A percentile compares a stretch with the other conserved stretches of the same genome.
Conservation (phyloP, 2,113 vertebrate species). For the Sebastes fasciatus region DNA sequence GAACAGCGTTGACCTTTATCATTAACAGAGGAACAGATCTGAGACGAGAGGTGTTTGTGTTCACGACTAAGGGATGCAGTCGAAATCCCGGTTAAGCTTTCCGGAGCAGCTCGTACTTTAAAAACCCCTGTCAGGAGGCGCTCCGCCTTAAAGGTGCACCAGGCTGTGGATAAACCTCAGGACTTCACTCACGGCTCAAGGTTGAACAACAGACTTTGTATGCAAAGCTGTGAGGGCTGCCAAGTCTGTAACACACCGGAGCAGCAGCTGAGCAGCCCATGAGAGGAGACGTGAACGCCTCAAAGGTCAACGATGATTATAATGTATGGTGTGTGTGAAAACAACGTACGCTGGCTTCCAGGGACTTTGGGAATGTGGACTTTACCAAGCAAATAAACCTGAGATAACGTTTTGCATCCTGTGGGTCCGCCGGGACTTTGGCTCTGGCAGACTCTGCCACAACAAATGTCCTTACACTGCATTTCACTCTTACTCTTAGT, state of each 20-base stretch:
- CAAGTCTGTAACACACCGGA: not conserved
- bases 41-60: constrained; percentile 1
- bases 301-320: constrained; percentile 42
- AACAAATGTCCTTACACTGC: not conserved
- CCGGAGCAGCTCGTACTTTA: constrained; percentile 13
- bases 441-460: not conserved
- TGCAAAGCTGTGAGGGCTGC: constrained; percentile 20
- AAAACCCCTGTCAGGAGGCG: constrained; percentile 1
- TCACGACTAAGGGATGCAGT: not conserved
- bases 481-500: not conserved
- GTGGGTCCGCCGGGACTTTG: not conserved
- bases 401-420: constrained; percentile 15
- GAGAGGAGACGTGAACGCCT: not conserved
- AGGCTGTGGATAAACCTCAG: constrained; percentile 13
- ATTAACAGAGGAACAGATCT: not conserved
- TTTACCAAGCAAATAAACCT: constrained; percentile 38
- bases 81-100: constrained; percentile 33
- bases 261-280: not conserved
- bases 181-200: constrained; percentile 4
- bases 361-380: not conserved
- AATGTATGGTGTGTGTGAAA: constrained; percentile 10
- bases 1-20: not conserved
- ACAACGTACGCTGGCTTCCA: not conserved
- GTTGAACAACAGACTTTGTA: constrained; percentile 33
- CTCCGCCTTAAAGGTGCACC: not conserved